phyloP scores from a whole-genome alignment of 1,140 invertebrate genomes.

The Sweltsa coloradensis region DNA sequence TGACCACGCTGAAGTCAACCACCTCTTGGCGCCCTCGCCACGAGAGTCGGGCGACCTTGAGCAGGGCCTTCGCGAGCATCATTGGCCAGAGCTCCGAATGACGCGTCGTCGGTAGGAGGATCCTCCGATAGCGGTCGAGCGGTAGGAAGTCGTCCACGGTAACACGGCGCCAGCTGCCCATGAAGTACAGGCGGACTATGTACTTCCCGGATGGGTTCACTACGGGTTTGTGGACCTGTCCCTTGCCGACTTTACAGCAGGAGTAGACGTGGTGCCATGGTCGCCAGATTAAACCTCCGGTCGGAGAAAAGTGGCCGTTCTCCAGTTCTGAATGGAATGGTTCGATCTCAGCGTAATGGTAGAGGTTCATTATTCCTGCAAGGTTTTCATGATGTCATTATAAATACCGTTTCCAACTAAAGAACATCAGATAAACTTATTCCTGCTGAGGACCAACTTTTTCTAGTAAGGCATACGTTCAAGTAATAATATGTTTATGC shows the following conservation, averaged over 20 bases:
- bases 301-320: slow-evolving; percentile 19
- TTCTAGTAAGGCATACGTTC: too few species aligned
- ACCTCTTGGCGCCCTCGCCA: neutral
- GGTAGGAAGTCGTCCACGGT: slow-evolving; percentile 22
- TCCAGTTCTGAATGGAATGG: slow-evolving; percentile 19
- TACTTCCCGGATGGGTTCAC: slow-evolving; percentile 19
- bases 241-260: slow-evolving; percentile 21
- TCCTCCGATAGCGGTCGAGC: slow-evolving; percentile 15
- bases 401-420: too few species aligned
- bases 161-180: slow-evolving; percentile 24
- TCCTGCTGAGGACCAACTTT: too few species aligned
- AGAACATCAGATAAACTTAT: too few species aligned
- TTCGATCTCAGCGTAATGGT: neutral
- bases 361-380: neutral
- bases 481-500: too few species aligned
- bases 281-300: slow-evolving; percentile 17
- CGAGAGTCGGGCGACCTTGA: neutral
- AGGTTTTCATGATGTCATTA: too few species aligned
- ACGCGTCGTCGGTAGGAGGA: slow-evolving; percentile 19
- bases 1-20: neutral
- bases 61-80: slow-evolving; percentile 21
- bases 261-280: slow-evolving; percentile 25
- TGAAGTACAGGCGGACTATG: slow-evolving; percentile 19
- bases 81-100: slow-evolving; percentile 24
- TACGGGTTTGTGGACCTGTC: neutral